Conservation (phyloP, 2,113 vertebrate species). For the Phylloscopus whistleri region DNA sequence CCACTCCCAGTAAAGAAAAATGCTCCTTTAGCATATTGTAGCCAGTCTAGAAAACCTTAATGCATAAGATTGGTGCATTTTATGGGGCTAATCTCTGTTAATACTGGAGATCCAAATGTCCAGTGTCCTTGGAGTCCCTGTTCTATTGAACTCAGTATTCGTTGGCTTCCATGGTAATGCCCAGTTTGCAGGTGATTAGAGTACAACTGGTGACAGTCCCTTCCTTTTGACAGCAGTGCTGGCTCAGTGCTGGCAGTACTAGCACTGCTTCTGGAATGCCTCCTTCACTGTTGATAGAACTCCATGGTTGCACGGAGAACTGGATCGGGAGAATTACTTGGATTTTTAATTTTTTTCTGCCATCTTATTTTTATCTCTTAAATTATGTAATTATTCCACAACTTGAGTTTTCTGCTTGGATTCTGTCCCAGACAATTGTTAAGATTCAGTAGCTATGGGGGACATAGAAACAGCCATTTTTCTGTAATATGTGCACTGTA, state of each 20-base stretch:
- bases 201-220: fast-evolving
- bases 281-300: background rate
- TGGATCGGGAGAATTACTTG: background rate
- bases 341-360: background rate
- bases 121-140: background rate
- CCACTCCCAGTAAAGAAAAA: background rate
- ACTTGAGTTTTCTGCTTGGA: constrained; percentile 55
- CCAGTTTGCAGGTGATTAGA: background rate
- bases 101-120: background rate
- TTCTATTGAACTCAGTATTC: background rate
- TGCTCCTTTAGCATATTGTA: background rate
- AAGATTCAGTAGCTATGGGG: constrained; percentile 24
- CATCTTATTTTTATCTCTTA: constrained; percentile 41
- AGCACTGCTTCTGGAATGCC: background rate
- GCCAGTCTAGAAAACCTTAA: background rate
- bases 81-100: background rate
- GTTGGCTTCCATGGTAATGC: background rate
- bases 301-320: background rate
- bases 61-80: background rate
- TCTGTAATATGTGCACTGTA: background rate
- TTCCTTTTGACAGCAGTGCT: background rate
- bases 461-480: constrained; percentile 12
- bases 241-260: background rate
- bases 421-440: constrained; percentile 27
- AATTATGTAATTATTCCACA: constrained; percentile 56